Evolutionary conservation across 2,113 vertebrate species (phyloP), one percentile per base, ranked within the genome.

Genomic region (Amblyornis subalaris): DNA sequence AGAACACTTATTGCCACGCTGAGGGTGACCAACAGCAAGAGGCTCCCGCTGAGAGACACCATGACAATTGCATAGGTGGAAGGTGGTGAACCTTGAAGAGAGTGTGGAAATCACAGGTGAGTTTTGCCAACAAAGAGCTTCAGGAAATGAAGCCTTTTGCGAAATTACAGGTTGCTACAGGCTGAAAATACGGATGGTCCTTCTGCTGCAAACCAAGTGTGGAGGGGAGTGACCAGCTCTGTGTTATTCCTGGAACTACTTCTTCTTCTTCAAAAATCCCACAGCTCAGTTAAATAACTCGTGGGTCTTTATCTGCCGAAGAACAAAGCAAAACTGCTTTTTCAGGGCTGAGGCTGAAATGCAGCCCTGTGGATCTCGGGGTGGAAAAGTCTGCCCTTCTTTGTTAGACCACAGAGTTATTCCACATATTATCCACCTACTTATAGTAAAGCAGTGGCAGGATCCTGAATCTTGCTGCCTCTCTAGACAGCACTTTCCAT

Each of bases 21-120:
- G 62, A 96, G 25, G 61, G 74, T 77, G 12, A 93, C 95, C 51
- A 96, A 22, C 71, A 97, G 70, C 7, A 97, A 79, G 31, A 97
- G 90, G 48, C 81, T 58, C 29, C 95, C 96, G 13, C 91, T 88
- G 26, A 97, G 73, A 19, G 93, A 95, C 67, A 96, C 58, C 97
- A 97, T 97, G 62, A 89, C 25, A 28, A 97, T 90, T 17, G 96
- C 89, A 0, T 97, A 97, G 38, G 69, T 89, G 45, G 40, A 58
- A 0, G 17, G 19, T 5, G 87, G 50, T 23, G 85, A 66, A 55
- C 65, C 97, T 97, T 67, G n/a, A 10, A 74, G 57, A 92, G 70
- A 80, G 28, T 3, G 10, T 1, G 21, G 64, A 83, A 77, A 54
- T 14, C 64, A 23, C 20, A 12, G 35, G 31, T 95, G 31, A 95